A percentile compares a stretch with the other conserved stretches of the same genome.
These are phyloP conservation scores for Axis porcinus DNA, from an alignment of 2,113 vertebrate genomes.

Conservation along the genomic window DNA sequence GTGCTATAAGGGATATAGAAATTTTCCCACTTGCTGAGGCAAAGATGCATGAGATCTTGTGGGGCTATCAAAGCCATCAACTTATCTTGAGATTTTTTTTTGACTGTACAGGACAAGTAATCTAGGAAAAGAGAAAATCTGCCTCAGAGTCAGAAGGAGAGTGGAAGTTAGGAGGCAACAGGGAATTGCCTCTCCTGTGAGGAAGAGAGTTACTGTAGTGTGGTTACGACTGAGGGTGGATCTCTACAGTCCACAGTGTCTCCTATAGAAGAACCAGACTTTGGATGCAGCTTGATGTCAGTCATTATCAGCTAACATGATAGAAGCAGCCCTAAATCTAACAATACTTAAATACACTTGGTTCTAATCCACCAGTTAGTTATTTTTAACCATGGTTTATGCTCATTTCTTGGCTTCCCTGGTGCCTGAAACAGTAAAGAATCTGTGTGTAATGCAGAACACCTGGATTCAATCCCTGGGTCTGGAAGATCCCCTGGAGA, in stretches of 20 bases:
- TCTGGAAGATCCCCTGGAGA: not conserved
- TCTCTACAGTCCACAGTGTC: not conserved
- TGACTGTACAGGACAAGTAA: not conserved
- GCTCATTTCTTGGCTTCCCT: not conserved
- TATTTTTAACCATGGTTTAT: not conserved
- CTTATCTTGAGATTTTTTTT: not conserved
- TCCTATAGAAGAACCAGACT: not conserved
- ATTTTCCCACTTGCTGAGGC: not conserved
- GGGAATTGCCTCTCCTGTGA: not conserved
- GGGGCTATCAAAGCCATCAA: not conserved
- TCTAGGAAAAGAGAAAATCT: not conserved
- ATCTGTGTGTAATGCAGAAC: not conserved
- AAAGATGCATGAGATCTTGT: not conserved
- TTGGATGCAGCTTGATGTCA: not conserved
- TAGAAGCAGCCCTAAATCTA: not conserved
- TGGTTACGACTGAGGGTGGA: fast-evolving
- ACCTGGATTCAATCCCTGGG: not conserved
- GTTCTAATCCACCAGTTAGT: not conserved
- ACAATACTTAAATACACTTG: not conserved
- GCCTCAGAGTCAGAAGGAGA: not conserved
- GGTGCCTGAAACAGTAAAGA: not conserved
- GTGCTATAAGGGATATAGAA: not conserved
- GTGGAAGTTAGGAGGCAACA: not conserved
- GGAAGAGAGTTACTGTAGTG: not conserved
- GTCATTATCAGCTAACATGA: not conserved